Evolutionary conservation across 2,113 vertebrate genomes (phyloP).

Genomic region (Mionectes macconnelli): DNA sequence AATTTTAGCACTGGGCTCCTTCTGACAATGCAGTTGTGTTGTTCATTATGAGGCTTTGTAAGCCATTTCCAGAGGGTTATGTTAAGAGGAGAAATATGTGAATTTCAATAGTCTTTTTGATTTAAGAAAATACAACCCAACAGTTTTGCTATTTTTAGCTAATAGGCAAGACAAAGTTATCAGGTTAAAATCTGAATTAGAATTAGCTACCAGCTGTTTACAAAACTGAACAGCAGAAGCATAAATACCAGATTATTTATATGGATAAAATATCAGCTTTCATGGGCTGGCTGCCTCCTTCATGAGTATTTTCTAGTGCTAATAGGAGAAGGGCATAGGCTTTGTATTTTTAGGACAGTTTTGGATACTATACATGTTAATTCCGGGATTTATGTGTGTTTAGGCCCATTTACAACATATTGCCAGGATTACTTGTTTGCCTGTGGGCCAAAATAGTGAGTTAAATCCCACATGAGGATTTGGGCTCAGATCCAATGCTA

Average conservation of each 20-base stretch:
- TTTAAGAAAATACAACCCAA: not conserved
- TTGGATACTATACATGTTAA: slow-evolving; percentile 27
- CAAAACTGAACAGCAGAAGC: slow-evolving; percentile 65
- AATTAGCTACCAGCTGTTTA: slow-evolving; percentile 70
- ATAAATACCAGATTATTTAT: slow-evolving; percentile 47
- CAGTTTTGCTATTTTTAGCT: slow-evolving; percentile 33
- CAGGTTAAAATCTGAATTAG: slow-evolving; percentile 66
- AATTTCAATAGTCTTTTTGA: slow-evolving; percentile 67
- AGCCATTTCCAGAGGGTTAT: slow-evolving; percentile 32
- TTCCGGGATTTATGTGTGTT: slow-evolving; percentile 18
- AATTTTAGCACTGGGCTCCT: slow-evolving; percentile 58
- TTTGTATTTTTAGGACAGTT: slow-evolving; percentile 49
- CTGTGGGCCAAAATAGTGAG: slow-evolving; percentile 20
- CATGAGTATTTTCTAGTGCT: slow-evolving; percentile 58
- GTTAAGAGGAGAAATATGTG: slow-evolving; percentile 37
- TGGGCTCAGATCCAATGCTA: not conserved
- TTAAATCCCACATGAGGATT: slow-evolving; percentile 32
- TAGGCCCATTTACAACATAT: not conserved
- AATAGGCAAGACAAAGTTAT: slow-evolving; percentile 54
- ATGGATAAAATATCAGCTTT: slow-evolving; percentile 56
- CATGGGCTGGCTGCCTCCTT: slow-evolving; percentile 28
- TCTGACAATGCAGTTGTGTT: slow-evolving; percentile 67
- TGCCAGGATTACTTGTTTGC: slow-evolving; percentile 19
- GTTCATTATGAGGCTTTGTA: slow-evolving; percentile 52
- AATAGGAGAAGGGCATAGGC: not conserved